phyloP scores from a whole-genome alignment of 2,888 invertebrate genomes.

The Paralinhomoeus sp. region DNA sequence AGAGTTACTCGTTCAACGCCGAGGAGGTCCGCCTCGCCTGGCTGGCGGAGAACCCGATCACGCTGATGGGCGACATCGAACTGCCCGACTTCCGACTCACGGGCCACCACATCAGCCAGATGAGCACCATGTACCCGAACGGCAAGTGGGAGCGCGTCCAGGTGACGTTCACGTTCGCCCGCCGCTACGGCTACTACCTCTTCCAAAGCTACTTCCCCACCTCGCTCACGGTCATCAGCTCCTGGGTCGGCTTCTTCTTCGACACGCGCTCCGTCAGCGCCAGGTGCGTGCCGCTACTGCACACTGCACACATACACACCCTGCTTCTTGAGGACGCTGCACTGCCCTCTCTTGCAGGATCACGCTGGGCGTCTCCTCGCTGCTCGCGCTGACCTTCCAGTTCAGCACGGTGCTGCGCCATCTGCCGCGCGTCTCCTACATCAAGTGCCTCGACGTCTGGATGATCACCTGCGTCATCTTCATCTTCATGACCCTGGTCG shows the following conservation, averaged over 20 bases:
- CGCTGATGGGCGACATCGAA: conserved; percentile 23
- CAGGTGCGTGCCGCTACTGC: conserved; percentile 11
- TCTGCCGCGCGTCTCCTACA: conserved; percentile 24
- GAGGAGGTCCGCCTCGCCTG: conserved; percentile 13
- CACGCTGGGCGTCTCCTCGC: conserved; percentile 21
- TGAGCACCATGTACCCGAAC: conserved; percentile 22
- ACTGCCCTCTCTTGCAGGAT: conserved; percentile 10
- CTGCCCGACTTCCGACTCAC: conserved; percentile 23
- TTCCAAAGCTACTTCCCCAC: conserved; percentile 24
- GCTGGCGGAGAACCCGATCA: conserved; percentile 12
- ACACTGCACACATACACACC: too few species aligned
- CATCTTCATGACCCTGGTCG: conserved; percentile 23
- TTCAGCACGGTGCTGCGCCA: conserved; percentile 24
- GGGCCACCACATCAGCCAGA: conserved; percentile 22
- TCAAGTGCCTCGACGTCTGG: conserved; percentile 24
- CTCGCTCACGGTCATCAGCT: conserved; percentile 17
- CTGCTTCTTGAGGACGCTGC: too few species aligned
- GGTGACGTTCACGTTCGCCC: conserved; percentile 21
- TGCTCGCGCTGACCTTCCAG: conserved; percentile 22
- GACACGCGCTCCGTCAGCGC: conserved; percentile 23
- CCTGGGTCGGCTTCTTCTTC: conserved; percentile 26
- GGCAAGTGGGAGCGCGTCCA: conserved; percentile 22
- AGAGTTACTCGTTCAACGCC: conserved; percentile 22
- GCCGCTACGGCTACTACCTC: conserved; percentile 25
- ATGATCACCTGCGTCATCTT: conserved; percentile 22